These are phyloP conservation scores for Podargus strigoides DNA, from an alignment of 2,797 vertebrate genomes.

Conservation along the genomic window DNA sequence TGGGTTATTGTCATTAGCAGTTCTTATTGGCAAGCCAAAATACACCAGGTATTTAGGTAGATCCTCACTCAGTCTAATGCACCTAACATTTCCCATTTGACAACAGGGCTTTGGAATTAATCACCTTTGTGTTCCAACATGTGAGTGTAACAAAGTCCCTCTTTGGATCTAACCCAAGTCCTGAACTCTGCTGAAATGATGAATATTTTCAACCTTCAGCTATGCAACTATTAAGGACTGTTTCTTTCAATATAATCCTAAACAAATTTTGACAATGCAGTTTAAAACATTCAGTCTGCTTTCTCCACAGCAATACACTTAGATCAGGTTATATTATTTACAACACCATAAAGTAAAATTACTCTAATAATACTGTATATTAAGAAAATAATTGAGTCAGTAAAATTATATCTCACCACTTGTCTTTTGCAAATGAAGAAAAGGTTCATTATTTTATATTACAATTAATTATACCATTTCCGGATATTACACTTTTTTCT, in stretches of 20 bases:
- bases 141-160: not conserved
- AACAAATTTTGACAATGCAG: not conserved
- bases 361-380: not conserved
- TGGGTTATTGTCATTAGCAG: not conserved
- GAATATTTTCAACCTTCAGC: not conserved
- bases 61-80: not conserved
- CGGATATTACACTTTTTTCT: not conserved
- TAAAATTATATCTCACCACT: not conserved
- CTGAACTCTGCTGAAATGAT: not conserved
- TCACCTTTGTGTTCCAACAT: not conserved
- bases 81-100: not conserved
- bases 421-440: not conserved
- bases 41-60: not conserved
- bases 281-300: not conserved
- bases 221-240: not conserved
- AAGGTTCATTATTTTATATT: not conserved
- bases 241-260: not conserved
- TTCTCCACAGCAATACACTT: not conserved
- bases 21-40: not conserved
- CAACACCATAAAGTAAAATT: not conserved
- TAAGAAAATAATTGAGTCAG: not conserved
- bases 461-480: not conserved
- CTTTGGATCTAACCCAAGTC: not conserved
- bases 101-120: not conserved
- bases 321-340: not conserved